phyloP scores from a whole-genome alignment of 2,888 invertebrate genomes.

The Colletes collaris region DNA sequence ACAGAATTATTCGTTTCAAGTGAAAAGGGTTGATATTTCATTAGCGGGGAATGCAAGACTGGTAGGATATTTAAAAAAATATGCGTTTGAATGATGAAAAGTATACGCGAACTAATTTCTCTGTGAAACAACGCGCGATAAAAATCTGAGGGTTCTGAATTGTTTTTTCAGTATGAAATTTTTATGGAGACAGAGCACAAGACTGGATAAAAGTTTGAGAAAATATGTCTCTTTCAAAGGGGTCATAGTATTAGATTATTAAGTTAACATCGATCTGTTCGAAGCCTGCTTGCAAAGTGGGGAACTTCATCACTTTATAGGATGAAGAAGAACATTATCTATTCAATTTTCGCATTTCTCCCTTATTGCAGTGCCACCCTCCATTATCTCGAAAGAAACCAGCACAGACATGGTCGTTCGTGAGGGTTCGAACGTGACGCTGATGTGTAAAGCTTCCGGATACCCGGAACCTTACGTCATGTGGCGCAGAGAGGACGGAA shows the following conservation, averaged over 20 bases:
- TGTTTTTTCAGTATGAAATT: too few relatives aligned
- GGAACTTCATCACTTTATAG: neutral
- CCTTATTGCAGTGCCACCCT: slow-evolving; percentile 90
- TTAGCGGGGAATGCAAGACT: too few relatives aligned
- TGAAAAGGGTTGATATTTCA: too few relatives aligned
- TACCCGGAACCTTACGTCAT: slow-evolving; percentile 96
- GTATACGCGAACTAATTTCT: too few relatives aligned
- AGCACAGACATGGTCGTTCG: slow-evolving; percentile 96
- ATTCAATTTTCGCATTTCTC: slow-evolving; percentile 9
- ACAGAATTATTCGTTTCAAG: too few relatives aligned
- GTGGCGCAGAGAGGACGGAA: slow-evolving; percentile 95
- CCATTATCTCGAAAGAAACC: slow-evolving; percentile 94
- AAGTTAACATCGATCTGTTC: slow-evolving; percentile 18
- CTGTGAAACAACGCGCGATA: too few relatives aligned
- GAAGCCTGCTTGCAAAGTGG: neutral
- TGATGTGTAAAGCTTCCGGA: slow-evolving; percentile 94
- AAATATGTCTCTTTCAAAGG: neutral
- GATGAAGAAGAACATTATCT: neutral
- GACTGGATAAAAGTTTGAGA: neutral
- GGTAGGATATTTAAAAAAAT: too few relatives aligned
- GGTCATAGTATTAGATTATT: slow-evolving; percentile 1
- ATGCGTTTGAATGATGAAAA: too few relatives aligned
- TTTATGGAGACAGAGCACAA: too few relatives aligned
- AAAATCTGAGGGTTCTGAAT: too few relatives aligned
- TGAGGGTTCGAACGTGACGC: slow-evolving; percentile 94